Conservation (phyloP, 2,888 invertebrate genomes). For the Zaprionus obscuricornis region DNA sequence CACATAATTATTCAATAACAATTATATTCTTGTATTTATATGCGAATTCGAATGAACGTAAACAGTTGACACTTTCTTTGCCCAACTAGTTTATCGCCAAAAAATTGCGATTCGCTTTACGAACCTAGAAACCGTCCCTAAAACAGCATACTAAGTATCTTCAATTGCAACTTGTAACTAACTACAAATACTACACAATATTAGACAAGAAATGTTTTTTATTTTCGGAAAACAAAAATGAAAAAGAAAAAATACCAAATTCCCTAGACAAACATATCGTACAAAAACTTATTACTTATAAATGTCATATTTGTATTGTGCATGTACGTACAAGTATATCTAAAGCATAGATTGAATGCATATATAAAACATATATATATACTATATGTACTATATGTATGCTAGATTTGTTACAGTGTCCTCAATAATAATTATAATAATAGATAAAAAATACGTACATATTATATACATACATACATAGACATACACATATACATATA, state of each 20-base stretch:
- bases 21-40: conserved; percentile 70
- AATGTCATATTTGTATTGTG: conserved; percentile 47
- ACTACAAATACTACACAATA: conserved; percentile 16
- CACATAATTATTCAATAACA: conserved; percentile 5
- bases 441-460: conserved; percentile 46
- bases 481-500: conserved; percentile 21
- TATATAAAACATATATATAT: conserved; percentile 19
- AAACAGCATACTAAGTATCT: conserved; percentile 56
- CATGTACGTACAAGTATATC: too few relatives aligned
- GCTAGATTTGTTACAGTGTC: conserved; percentile 40
- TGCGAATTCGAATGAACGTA: conserved; percentile 46
- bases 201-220: conserved; percentile 35
- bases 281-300: conserved; percentile 72
- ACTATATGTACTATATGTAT: conserved; percentile 19
- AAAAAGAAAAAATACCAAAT: conserved; percentile 40
- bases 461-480: conserved; percentile 39
- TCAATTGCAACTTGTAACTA: conserved; percentile 44
- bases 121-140: conserved; percentile 76
- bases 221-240: too few relatives aligned
- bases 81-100: conserved; percentile 66
- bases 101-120: conserved; percentile 73
- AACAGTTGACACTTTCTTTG: conserved; percentile 54
- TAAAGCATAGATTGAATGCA: too few relatives aligned
- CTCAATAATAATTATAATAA: conserved; percentile 40
- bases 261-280: conserved; percentile 83